Base-by-base conservation (phyloP, 1,140 invertebrate genomes). In the Trachelipus rathkii region DNA sequence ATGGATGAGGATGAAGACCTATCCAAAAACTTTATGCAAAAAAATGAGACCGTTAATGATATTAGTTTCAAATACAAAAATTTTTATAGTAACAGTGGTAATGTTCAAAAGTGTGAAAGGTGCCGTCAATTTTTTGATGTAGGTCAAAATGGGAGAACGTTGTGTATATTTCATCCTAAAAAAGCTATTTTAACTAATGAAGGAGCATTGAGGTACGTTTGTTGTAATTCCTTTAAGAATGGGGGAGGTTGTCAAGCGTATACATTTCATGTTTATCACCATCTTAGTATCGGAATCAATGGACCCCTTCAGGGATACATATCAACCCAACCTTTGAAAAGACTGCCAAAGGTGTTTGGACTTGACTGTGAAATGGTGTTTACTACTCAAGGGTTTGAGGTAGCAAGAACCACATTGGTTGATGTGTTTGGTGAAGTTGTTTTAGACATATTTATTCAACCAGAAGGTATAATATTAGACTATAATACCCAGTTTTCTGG, bases 341-440 rank as follows among this genome's bases (percentile, higher is more conserved):
- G 71, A 13, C 11, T 10, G 3, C 71, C 71, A 13, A 44, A 13
- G 9, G 43, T 72, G 10, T 72, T 44, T 45, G 71, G 24, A 44
- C 19, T 72, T 19, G 71, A 72, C 19, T 72, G 71, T 45, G 71
- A 72, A 43, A 72, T 72, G 71, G 21, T 72, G 10, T 44, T 44
- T 43, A 72, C 71, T 13, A 44, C 8, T 13, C 23, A 15, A 10
- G 71, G 71, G 19, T 72, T 72, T 45, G 71, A 72, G 19, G 24
- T 72, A 13, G 71, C 43, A 13, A 19, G 71, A 11, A 19, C 46
- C 9, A 72, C 21, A 2, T 10, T 72, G n/a, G 71, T 72, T 1
- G 44, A 19, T 46, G 43, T 19, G 10, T 15, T 0, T 19, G 71
- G 71, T 3, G 71, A 72, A 1, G 13, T 0, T 10, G 24, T 72